Evolutionary conservation across 2,113 vertebrate species (phyloP).

Genomic region (Hemiscyllium ocellatum): DNA sequence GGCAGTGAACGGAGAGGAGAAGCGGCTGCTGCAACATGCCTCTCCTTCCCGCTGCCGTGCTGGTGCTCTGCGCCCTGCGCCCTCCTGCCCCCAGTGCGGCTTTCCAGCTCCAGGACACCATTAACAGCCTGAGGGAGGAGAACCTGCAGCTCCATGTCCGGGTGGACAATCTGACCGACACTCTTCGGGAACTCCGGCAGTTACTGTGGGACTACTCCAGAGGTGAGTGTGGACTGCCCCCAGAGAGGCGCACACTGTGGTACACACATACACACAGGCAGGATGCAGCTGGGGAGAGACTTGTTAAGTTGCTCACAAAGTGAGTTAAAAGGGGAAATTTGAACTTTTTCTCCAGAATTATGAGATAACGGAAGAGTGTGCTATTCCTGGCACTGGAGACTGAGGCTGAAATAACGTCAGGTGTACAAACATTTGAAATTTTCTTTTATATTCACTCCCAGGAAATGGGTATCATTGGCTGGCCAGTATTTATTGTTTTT

Average conservation of each 20-base stretch:
- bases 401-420: not conserved
- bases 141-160: conserved; percentile 66
- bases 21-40: conserved; percentile 1
- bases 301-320: not conserved
- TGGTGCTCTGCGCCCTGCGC: not conserved
- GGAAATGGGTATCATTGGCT: no score
- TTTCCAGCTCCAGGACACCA: conserved; percentile 69
- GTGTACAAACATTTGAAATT: not conserved
- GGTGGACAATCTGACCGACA: conserved; percentile 64
- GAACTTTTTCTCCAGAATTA: not conserved
- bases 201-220: conserved; percentile 58
- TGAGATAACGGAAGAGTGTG: not conserved
- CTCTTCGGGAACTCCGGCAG: conserved; percentile 55
- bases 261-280: no score
- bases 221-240: conserved; percentile 44
- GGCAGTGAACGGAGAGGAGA: not conserved
- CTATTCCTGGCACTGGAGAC: not conserved
- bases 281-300: no score
- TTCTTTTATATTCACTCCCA: no score
- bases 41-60: not conserved
- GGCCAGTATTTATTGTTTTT: no score
- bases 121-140: conserved; percentile 63
- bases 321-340: not conserved
- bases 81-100: conserved; percentile 31
- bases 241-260: not conserved